Evolutionary conservation across 2,113 vertebrate species (phyloP).

Genomic region (Emydura subglobosa): DNA sequence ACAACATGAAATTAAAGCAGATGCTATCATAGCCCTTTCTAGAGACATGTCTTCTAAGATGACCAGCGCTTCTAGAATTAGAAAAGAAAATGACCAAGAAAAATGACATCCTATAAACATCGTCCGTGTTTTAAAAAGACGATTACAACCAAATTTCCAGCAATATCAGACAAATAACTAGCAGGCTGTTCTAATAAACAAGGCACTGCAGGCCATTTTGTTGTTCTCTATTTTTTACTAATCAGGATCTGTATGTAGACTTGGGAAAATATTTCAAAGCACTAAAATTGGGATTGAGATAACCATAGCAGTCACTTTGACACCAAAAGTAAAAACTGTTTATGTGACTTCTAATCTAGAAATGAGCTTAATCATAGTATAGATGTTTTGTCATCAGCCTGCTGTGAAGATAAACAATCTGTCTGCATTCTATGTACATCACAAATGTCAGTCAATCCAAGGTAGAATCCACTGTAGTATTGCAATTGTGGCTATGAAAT

Average conservation of each 20-base stretch:
- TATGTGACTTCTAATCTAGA: conserved; percentile 17
- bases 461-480: conserved; percentile 4
- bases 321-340: conserved; percentile 1
- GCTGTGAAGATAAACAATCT: conserved; percentile 28
- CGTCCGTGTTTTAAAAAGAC: background rate
- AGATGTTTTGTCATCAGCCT: conserved; percentile 34
- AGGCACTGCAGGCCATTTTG: background rate
- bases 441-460: conserved; percentile 60
- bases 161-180: background rate
- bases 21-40: background rate
- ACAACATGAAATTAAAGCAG: background rate
- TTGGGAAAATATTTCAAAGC: background rate
- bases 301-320: conserved; percentile 6
- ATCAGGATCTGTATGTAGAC: background rate
- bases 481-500: conserved; percentile 23
- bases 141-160: background rate
- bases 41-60: background rate
- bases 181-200: background rate
- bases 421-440: background rate
- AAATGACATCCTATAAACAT: background rate
- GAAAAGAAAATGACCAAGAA: background rate
- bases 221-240: background rate
- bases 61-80: background rate
- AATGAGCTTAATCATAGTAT: conserved; percentile 57
- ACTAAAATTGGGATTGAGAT: background rate